A percentile compares a stretch with the other conserved stretches of the same genome.
Conservation (phyloP, 2,113 vertebrate genomes). For the Cranoglanis bouderius region DNA sequence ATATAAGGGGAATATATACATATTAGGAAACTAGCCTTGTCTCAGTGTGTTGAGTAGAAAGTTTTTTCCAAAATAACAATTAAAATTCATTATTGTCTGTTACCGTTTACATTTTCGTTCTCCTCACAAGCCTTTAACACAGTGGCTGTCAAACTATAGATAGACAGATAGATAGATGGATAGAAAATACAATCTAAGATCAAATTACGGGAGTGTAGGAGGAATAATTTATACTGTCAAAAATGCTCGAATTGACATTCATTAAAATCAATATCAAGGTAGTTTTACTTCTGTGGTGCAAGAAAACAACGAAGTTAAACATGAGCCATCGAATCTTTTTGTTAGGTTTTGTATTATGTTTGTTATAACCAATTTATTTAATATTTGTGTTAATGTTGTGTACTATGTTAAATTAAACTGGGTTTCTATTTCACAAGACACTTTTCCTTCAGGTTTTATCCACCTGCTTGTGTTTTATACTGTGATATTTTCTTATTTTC, state of each 20-base stretch:
- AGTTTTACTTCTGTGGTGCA: no score
- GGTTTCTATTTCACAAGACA: background rate
- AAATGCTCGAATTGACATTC: no score
- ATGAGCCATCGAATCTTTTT: no score
- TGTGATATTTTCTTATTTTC: background rate
- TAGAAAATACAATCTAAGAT: no score
- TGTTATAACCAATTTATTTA: background rate
- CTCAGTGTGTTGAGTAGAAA: background rate
- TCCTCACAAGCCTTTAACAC: background rate
- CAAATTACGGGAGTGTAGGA: no score
- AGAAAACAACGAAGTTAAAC: no score
- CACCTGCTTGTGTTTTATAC: background rate
- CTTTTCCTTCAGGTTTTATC: background rate
- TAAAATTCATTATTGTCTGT: background rate
- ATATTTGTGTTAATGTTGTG: background rate
- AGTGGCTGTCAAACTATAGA: no score
- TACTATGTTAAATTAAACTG: background rate
- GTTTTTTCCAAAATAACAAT: background rate
- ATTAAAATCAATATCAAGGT: no score
- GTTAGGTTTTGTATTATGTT: no score
- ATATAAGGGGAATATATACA: background rate
- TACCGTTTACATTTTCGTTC: background rate
- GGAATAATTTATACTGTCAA: no score
- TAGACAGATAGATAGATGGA: no score
- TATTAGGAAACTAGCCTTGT: background rate